Conservation (phyloP, 2,797 vertebrate species). For the Xenentodon cancila region DNA sequence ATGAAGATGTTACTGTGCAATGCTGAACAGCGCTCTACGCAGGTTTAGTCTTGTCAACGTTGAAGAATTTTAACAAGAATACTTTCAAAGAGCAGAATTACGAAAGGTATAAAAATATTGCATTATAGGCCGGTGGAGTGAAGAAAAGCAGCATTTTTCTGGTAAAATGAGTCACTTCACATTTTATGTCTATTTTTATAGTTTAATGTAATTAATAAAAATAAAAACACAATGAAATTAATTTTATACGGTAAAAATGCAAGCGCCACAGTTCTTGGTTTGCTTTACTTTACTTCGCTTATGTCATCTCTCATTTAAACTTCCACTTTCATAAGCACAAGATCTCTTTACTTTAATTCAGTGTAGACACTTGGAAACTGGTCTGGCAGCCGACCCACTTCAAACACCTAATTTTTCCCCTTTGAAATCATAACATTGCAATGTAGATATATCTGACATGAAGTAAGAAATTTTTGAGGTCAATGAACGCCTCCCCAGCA, state of each 20-base stretch:
- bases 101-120: conserved; percentile 18
- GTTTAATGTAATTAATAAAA: conserved; percentile 1
- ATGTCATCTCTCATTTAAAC: conserved; percentile 23
- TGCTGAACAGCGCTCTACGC: conserved; percentile 9
- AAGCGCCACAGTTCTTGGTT: conserved; percentile 3
- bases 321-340: conserved; percentile 11
- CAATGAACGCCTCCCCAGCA: conserved; percentile 49
- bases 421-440: conserved; percentile 26
- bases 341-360: conserved; percentile 20
- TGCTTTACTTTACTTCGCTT: conserved; percentile 6
- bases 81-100: conserved; percentile 13
- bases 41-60: conserved; percentile 15
- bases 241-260: conserved; percentile 16
- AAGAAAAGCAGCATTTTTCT: conserved; percentile 27
- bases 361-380: conserved; percentile 5
- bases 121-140: conserved; percentile 14
- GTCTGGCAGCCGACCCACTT: not conserved
- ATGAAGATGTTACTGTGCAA: conserved; percentile 20
- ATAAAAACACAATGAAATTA: conserved; percentile 11
- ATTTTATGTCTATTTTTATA: conserved; percentile 17
- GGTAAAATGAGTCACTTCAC: conserved; percentile 10
- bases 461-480: conserved; percentile 51
- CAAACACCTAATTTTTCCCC: not conserved
- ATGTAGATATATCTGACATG: conserved; percentile 16
- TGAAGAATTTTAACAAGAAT: conserved; percentile 15